A percentile compares a stretch with the other conserved stretches of the same genome.
Conservation (phyloP, 2,797 vertebrate species). For the Intellagama lesueurii region DNA sequence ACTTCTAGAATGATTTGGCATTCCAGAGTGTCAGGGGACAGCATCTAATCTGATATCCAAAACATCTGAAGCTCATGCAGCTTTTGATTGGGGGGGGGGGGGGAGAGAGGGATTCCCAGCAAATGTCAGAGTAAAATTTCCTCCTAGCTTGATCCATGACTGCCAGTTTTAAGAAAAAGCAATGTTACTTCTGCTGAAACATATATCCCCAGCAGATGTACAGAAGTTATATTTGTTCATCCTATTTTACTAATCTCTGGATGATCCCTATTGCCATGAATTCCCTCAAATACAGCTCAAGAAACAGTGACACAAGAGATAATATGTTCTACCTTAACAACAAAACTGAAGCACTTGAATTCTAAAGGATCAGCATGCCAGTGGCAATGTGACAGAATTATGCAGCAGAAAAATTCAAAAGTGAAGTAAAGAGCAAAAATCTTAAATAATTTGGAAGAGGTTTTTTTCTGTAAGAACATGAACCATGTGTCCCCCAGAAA, state of each 20-base stretch:
- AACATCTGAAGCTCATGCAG: constrained; percentile 26
- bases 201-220: neutral
- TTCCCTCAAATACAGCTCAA: constrained; percentile 23
- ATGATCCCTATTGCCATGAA: constrained; percentile 27
- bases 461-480: constrained; percentile 46
- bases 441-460: constrained; percentile 55
- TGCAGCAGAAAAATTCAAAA: constrained; percentile 25
- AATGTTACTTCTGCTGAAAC: too few species aligned
- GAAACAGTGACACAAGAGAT: constrained; percentile 25
- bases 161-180: neutral
- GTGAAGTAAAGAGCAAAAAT: neutral
- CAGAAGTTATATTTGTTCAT: constrained; percentile 45
- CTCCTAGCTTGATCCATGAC: neutral
- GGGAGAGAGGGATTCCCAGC: too few species aligned
- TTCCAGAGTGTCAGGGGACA: too few species aligned
- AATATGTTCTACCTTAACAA: constrained; percentile 46
- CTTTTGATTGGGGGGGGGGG: constrained; percentile 19
- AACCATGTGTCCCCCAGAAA: too few species aligned
- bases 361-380: constrained; percentile 41
- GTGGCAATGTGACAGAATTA: neutral
- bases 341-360: constrained; percentile 42
- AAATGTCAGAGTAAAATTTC: too few species aligned
- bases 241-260: constrained; percentile 8
- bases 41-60: neutral
- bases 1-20: too few species aligned